These are phyloP conservation scores for Caenorhabditis afra DNA, from an alignment of 2,888 invertebrate species.

Conservation along the genomic window DNA sequence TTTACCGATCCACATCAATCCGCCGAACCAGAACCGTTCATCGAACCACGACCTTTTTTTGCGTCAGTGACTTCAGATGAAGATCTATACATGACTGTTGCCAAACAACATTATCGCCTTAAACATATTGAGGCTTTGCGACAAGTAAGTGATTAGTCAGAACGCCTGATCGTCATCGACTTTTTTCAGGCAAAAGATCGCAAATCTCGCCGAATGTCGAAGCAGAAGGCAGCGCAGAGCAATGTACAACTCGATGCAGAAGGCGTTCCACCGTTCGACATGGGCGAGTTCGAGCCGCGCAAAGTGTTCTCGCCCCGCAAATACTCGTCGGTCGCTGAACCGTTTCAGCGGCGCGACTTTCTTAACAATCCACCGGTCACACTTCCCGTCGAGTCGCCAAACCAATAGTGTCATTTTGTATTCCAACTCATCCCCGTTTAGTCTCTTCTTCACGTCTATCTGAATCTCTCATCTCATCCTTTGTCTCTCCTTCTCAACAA, in stretches of 20 bases:
- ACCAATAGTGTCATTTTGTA: slow-evolving; percentile 34
- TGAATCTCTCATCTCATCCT: slow-evolving; percentile 33
- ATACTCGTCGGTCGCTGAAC: slow-evolving; percentile 17
- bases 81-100: no score
- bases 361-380: slow-evolving; percentile 14
- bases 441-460: slow-evolving; percentile 4
- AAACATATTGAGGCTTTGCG: no score
- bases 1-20: no score
- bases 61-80: no score
- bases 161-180: no score
- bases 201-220: no score
- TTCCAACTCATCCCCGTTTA: neutral
- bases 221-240: neutral
- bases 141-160: no score
- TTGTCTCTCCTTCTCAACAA: neutral
- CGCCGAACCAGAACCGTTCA: no score
- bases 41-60: no score
- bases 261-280: slow-evolving; percentile 26
- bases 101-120: no score
- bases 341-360: slow-evolving; percentile 42
- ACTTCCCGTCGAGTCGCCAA: neutral
- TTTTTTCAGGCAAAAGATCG: no score
- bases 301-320: slow-evolving; percentile 4
- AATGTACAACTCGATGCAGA: slow-evolving; percentile 11
- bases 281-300: slow-evolving; percentile 11